These are phyloP conservation scores for Eurosta solidaginis DNA, from an alignment of 1,140 invertebrate genomes.

Conservation along the genomic window DNA sequence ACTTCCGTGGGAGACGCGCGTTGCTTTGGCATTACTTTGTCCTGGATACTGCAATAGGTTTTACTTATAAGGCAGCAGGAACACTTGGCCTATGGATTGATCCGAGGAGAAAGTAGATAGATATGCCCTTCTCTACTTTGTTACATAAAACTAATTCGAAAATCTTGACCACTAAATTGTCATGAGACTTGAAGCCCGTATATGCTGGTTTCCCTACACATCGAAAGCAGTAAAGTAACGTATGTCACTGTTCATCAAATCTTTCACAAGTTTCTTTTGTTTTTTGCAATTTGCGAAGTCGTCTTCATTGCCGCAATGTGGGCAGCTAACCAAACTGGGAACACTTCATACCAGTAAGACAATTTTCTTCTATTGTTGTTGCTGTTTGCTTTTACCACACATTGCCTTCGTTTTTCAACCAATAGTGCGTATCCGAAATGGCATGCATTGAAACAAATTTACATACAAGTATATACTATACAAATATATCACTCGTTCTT, in stretches of 20 bases:
- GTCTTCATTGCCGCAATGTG: background rate
- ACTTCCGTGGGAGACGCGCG: too few relatives aligned
- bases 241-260: slow-evolving; percentile 10
- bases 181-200: background rate
- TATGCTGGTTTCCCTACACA: background rate
- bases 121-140: too few relatives aligned
- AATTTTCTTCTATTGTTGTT: slow-evolving; percentile 1
- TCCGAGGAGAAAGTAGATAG: too few relatives aligned
- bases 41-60: too few relatives aligned
- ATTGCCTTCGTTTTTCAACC: background rate
- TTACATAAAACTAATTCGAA: too few relatives aligned
- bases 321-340: background rate
- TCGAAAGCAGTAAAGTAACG: background rate
- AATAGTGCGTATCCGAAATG: too few relatives aligned
- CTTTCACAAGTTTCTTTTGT: too few relatives aligned
- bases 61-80: too few relatives aligned
- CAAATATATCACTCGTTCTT: background rate
- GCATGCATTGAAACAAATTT: too few relatives aligned
- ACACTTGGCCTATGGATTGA: too few relatives aligned
- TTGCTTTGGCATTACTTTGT: too few relatives aligned
- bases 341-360: background rate
- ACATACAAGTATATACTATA: too few relatives aligned
- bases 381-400: background rate
- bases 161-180: slow-evolving; percentile 3
- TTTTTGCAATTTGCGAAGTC: background rate